A percentile compares a stretch with the other conserved stretches of the same genome.
These are phyloP conservation scores for Euschistus heros DNA, from an alignment of 1,140 invertebrate species.

Conservation along the genomic window DNA sequence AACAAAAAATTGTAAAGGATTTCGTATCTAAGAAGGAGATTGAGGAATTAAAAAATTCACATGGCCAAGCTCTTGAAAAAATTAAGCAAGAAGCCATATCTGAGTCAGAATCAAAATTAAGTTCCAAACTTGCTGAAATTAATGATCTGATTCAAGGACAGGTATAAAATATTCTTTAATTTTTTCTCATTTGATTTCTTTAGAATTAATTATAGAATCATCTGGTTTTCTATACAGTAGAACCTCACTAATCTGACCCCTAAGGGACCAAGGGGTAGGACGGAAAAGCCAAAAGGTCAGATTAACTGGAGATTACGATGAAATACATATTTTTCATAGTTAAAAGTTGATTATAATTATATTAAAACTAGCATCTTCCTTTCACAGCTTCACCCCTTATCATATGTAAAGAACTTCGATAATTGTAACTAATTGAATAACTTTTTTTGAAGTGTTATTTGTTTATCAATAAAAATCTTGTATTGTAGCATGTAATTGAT, in stretches of 20 bases:
- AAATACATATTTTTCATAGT: no score
- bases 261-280: no score
- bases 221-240: neutral
- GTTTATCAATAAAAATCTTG: no score
- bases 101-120: slow-evolving; percentile 28
- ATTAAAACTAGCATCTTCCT: neutral
- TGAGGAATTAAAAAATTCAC: slow-evolving; percentile 24
- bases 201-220: neutral
- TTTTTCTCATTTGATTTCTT: slow-evolving; percentile 10
- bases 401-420: no score
- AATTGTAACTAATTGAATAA: no score
- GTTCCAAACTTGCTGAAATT: slow-evolving; percentile 27
- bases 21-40: slow-evolving; percentile 29
- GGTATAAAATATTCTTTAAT: slow-evolving; percentile 13
- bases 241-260: no score
- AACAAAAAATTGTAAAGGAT: slow-evolving; percentile 27
- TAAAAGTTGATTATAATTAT: neutral
- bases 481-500: no score
- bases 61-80: slow-evolving; percentile 21
- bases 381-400: neutral
- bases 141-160: slow-evolving; percentile 26
- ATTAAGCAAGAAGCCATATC: slow-evolving; percentile 26
- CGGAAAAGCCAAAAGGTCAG: no score
- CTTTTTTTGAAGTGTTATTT: no score
- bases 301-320: no score